A percentile compares a stretch with the other conserved stretches of the same genome.
phyloP scores from a whole-genome alignment of 2,888 invertebrate species.

The Eulithis prunata region DNA sequence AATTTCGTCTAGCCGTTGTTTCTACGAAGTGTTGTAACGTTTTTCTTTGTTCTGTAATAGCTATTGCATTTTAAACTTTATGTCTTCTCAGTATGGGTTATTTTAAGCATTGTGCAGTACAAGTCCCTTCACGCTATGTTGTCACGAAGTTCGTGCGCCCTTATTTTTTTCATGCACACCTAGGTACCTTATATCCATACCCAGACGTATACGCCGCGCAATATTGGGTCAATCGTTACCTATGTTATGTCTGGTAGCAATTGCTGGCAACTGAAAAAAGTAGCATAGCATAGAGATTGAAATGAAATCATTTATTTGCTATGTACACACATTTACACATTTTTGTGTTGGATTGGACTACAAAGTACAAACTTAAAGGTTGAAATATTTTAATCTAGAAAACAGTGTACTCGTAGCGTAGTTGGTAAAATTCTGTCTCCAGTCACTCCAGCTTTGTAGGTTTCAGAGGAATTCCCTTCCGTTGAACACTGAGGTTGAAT shows the following conservation, averaged over 20 bases:
- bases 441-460: no score
- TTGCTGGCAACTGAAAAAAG: not conserved
- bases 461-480: no score
- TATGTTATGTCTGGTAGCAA: slow-evolving; percentile 9
- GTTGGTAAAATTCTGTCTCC: no score
- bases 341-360: no score
- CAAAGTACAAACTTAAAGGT: no score
- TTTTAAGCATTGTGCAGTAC: slow-evolving; percentile 34
- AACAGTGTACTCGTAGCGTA: no score
- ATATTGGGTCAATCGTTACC: slow-evolving; percentile 14
- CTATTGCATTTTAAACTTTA: slow-evolving; percentile 49
- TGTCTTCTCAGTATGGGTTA: slow-evolving; percentile 38
- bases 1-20: slow-evolving; percentile 65
- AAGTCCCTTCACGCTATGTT: slow-evolving; percentile 61
- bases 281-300: no score
- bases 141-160: slow-evolving; percentile 77
- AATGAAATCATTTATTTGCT: no score
- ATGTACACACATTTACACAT: no score
- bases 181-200: slow-evolving; percentile 18
- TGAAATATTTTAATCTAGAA: no score
- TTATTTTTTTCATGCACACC: slow-evolving; percentile 60
- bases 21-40: slow-evolving; percentile 50
- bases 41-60: slow-evolving; percentile 44
- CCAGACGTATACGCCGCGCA: slow-evolving; percentile 24
- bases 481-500: no score